Base-by-base conservation (phyloP, 1,140 invertebrate genomes). In the Parapsyche elsis region DNA sequence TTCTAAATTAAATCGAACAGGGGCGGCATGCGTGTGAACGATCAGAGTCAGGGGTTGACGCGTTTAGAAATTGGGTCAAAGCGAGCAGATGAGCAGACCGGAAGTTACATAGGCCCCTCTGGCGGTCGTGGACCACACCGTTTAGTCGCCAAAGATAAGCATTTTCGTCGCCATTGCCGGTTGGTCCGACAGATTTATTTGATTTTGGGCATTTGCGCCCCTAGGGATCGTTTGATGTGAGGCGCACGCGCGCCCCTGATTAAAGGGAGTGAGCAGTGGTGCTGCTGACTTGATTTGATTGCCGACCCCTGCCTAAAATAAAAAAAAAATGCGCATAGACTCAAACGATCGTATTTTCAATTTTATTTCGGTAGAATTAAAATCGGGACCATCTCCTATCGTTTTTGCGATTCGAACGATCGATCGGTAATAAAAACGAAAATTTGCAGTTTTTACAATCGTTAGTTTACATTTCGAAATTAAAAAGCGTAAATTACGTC, bases 1-100 rank as follows among this genome's bases (percentile, higher is more conserved):
- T 67, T 23, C 64, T 10, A 67, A 67, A 67, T 67, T 67, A 67
- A 67, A 67, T 67, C 64, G n/a, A n/a, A n/a, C n/a, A n/a, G n/a
- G n/a, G n/a, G n/a, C n/a, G 57, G 16, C 16, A n/a, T 10, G 16
- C 49, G 49, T 53, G 49, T 10, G 49, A 19, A 67, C 24, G 64
- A 64, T 9, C 59, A 9, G 45, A 53, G 16, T 10, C 49, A 10
- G 49, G 24, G 24, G 64, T 21, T 67, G 64, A 67, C 64, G 14
- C 24, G 64, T 14, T 16, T 16, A 24, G n/a, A 26, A 67, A 67
- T 26, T 67, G 64, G 64, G 64, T 67, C 64, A 67, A 9, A 10
- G 21, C 59, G 10, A 23, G 12, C 24, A 61, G 59, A 19, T 21
- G n/a, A 23, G 9, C 5, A 19, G 21, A 61, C 59, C 59, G 59